Percentiles rank a stretch among this genome's conserved stretches.
Evolutionary conservation across 2,113 vertebrate genomes (phyloP).

Genomic region (Scatophagus argus): DNA sequence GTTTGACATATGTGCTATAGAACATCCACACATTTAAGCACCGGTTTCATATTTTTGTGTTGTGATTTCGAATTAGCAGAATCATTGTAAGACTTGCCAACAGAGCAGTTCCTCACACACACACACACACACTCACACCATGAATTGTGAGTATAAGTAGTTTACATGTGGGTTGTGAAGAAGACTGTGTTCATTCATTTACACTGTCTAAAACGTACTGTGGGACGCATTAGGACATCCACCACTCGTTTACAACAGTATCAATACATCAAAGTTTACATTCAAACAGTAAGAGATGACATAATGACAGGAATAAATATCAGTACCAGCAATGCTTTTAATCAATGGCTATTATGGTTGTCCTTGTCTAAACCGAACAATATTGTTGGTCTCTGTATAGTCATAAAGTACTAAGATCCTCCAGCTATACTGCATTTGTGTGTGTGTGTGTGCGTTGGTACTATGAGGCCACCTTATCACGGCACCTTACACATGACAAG

Average conservation of each 20-base stretch:
- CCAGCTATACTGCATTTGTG: not conserved
- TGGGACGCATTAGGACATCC: constrained; percentile 17
- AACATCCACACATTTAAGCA: constrained; percentile 8
- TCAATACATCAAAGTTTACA: constrained; percentile 12
- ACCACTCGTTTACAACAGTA: not conserved
- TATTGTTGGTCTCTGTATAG: constrained; percentile 9
- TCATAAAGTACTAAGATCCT: constrained; percentile 28
- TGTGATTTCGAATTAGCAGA: constrained; percentile 14
- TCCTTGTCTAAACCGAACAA: constrained; percentile 34
- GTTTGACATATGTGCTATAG: too few relatives aligned
- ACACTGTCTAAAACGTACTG: not conserved
- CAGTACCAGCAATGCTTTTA: constrained; percentile 10
- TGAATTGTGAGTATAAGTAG: not conserved
- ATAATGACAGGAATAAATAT: constrained; percentile 20
- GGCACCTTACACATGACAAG: constrained; percentile 34
- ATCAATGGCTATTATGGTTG: constrained; percentile 30
- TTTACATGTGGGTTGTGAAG: not conserved
- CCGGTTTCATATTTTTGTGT: not conserved
- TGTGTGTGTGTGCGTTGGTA: constrained; percentile 6
- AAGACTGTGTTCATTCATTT: not conserved
- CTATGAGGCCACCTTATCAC: constrained; percentile 34
- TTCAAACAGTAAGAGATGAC: constrained; percentile 18
- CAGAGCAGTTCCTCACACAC: constrained; percentile 12
- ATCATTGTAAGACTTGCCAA: not conserved
- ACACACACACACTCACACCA: not conserved